Base-by-base conservation (phyloP, 2,797 vertebrate genomes). In the Mallotus villosus region DNA sequence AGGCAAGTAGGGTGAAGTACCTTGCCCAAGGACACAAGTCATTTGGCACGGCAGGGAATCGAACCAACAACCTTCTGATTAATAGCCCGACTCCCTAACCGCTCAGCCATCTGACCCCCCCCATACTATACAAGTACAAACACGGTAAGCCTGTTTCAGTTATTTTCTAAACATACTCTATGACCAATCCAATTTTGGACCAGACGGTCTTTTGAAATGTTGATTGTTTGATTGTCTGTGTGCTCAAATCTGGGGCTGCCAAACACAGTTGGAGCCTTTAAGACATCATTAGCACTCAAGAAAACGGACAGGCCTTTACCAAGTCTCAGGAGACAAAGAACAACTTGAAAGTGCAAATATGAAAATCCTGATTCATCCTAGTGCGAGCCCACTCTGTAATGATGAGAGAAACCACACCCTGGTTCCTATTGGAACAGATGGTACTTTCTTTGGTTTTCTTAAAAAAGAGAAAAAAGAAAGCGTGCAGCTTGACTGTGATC, bases 391-490 rank as follows among this genome's bases (percentile, higher is more conserved):
- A 74, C 61, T 68, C 71, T 74, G 75, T 82, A 81, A 85, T 73
- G 79, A 70, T 73, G 62, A 49, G 60, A 73, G 41, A 76, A 59
- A 72, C 70, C 17, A 59, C 66, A 67, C 80, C 60, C 58, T 74
- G 67, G 6, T 74, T 75, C 53, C 63, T 74, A 80, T 83, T 70
- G 63, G 81, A 71, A 70, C 81, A 87, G 83, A 22, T 85, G 80
- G 82, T 78, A 66, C 72, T 81, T 53, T 74, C 62, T 82, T 84
- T 85, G 78, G 62, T 82, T 85, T 73, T 64, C 41, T 14, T 12
- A 46, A 2, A 46, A 41, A 11, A 41, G 8, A 41, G 8, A 41
- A 0, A 12, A 12, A 83, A 78, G 80, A 73, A 71, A 24, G 60
- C 1, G 7, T 66, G 53, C 68, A 68, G 67, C 75, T 77, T 74